Evolutionary conservation across 2,797 vertebrate species (phyloP).

Genomic region (Tapirus indicus): DNA sequence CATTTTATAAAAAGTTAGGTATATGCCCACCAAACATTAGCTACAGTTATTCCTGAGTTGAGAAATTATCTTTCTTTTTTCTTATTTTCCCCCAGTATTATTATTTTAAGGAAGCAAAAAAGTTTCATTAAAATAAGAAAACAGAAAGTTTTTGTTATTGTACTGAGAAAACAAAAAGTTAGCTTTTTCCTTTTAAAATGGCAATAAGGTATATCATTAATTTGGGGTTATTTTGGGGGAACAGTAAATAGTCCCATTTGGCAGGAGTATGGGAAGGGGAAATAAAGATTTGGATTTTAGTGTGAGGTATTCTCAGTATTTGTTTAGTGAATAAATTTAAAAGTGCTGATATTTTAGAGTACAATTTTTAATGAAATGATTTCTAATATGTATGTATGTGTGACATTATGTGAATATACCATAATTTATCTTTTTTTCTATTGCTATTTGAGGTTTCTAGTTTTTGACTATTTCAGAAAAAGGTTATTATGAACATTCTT

Average conservation of each 20-base stretch:
- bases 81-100: not conserved
- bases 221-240: not conserved
- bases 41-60: slow-evolving; percentile 6
- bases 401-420: not conserved
- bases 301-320: slow-evolving; percentile 12
- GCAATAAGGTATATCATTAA: not conserved
- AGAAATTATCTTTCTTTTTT: slow-evolving; percentile 15
- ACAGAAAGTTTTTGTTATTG: not conserved
- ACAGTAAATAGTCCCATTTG: not conserved
- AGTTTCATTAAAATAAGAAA: not conserved
- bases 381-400: not conserved
- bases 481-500: not conserved
- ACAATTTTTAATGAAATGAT: slow-evolving; percentile 22
- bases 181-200: slow-evolving; percentile 18
- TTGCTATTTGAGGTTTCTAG: not conserved
- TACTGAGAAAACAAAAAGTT: not conserved
- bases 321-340: slow-evolving; percentile 27
- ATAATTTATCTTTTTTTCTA: not conserved
- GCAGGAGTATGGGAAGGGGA: not conserved
- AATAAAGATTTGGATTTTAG: not conserved
- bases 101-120: not conserved
- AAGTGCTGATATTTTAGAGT: slow-evolving; percentile 24
- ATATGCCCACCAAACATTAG: not conserved
- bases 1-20: not conserved
- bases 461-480: not conserved